phyloP scores from a whole-genome alignment of 2,113 vertebrate genomes.

The Tragelaphus buxtoni region DNA sequence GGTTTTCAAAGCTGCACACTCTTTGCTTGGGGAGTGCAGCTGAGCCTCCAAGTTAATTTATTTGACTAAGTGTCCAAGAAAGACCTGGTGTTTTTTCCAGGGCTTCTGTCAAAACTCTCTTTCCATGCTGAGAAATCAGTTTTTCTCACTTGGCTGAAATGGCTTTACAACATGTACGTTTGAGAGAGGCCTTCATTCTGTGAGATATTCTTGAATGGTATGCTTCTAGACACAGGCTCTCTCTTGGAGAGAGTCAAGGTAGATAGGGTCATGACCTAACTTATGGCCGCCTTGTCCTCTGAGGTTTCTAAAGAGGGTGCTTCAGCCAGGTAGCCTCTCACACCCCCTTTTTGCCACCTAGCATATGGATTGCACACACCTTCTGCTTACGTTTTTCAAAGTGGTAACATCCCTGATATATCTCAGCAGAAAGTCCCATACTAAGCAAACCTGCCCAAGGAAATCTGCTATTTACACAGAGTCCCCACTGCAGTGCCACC shows the following conservation, averaged over 20 bases:
- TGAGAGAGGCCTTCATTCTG: not conserved
- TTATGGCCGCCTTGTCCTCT: not conserved
- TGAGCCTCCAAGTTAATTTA: conserved; percentile 24
- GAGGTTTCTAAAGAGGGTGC: not conserved
- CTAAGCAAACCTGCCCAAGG: not conserved
- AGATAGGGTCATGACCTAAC: not conserved
- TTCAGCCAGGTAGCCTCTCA: not conserved
- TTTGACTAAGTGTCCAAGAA: conserved; percentile 15
- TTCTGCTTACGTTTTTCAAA: not conserved
- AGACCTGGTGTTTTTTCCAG: conserved; percentile 2
- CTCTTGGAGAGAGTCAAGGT: not conserved
- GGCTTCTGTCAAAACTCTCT: conserved; percentile 25
- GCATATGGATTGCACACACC: not conserved
- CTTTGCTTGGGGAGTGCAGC: not conserved
- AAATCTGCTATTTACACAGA: not conserved
- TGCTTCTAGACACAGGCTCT: not conserved
- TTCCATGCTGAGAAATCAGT: conserved; percentile 34
- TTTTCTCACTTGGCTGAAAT: conserved; percentile 27
- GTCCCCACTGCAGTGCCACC: not conserved
- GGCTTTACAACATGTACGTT: not conserved
- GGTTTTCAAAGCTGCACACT: not conserved
- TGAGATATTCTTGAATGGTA: not conserved
- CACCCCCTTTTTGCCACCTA: not conserved
- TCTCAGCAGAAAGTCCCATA: not conserved
- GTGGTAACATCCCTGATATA: not conserved